These are phyloP conservation scores for Antheraea yamamai DNA, from an alignment of 2,888 invertebrate species.

Conservation along the genomic window DNA sequence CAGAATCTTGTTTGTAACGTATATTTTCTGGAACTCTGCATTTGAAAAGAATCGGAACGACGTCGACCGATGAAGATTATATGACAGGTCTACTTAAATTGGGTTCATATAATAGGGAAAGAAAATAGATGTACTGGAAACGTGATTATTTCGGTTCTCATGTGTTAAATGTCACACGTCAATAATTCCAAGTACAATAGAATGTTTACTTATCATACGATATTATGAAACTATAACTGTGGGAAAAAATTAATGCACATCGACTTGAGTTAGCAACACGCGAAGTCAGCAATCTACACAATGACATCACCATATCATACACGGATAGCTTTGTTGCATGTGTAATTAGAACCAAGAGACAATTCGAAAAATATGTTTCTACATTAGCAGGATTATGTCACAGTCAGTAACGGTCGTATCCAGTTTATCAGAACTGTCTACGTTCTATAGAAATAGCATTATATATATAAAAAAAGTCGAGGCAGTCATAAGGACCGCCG, in stretches of 20 bases:
- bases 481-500: too few species aligned
- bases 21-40: background rate
- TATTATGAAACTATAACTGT: slow-evolving; percentile 9
- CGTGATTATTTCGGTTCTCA: slow-evolving; percentile 7
- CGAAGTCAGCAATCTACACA: background rate
- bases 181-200: slow-evolving; percentile 7
- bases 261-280: background rate
- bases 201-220: background rate
- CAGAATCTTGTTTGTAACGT: background rate
- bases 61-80: background rate
- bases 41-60: background rate
- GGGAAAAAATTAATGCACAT: background rate
- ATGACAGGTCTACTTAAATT: background rate
- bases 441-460: background rate
- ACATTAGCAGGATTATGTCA: background rate
- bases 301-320: background rate
- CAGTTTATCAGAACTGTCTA: background rate
- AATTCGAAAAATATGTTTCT: background rate
- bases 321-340: background rate
- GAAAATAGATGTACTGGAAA: background rate
- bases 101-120: slow-evolving; percentile 2
- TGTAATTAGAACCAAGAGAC: too few species aligned
- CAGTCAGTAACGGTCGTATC: background rate
- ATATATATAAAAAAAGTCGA: background rate
- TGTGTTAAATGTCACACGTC: background rate